Evolutionary conservation across 1,140 invertebrate genomes (phyloP).

Genomic region (Luehdorfia chinensis): DNA sequence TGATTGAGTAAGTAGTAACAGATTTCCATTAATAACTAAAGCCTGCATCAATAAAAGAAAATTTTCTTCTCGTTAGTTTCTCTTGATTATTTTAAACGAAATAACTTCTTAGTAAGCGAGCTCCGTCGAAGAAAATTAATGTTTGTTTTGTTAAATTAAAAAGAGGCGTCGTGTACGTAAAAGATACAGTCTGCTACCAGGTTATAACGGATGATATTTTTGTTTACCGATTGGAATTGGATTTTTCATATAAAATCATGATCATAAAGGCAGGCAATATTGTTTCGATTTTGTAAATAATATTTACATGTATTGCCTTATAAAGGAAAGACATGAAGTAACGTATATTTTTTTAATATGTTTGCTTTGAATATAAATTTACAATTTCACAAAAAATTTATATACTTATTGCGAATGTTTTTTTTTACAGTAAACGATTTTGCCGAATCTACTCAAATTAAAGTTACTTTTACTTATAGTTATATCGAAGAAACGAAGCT

Average conservation of each 20-base stretch:
- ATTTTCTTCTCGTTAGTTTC: background rate
- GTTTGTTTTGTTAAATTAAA: slow-evolving; percentile 66
- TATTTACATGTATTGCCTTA: background rate
- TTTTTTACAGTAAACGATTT: too few species aligned
- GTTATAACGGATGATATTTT: slow-evolving; percentile 23
- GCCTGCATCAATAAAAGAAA: background rate
- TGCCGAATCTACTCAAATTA: too few species aligned
- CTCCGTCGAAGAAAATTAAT: slow-evolving; percentile 56
- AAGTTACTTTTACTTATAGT: too few species aligned
- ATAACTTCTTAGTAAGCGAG: slow-evolving; percentile 23
- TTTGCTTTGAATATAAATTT: too few species aligned
- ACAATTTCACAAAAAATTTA: too few species aligned
- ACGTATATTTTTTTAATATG: background rate
- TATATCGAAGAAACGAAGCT: too few species aligned
- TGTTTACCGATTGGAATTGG: slow-evolving; percentile 39
- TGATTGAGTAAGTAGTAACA: too few species aligned
- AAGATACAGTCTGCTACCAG: slow-evolving; percentile 15
- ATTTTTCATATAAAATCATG: slow-evolving; percentile 25
- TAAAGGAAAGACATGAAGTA: background rate
- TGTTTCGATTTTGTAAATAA: background rate
- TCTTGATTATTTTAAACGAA: slow-evolving; percentile 13
- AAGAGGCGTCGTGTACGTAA: slow-evolving; percentile 36
- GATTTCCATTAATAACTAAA: too few species aligned
- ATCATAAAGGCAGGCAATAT: background rate
- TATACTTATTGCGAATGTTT: too few species aligned